Evolutionary conservation across 1,140 invertebrate genomes (phyloP), one percentile per base, ranked within the genome.

Genomic region (Yoshiicerus persimilis): DNA sequence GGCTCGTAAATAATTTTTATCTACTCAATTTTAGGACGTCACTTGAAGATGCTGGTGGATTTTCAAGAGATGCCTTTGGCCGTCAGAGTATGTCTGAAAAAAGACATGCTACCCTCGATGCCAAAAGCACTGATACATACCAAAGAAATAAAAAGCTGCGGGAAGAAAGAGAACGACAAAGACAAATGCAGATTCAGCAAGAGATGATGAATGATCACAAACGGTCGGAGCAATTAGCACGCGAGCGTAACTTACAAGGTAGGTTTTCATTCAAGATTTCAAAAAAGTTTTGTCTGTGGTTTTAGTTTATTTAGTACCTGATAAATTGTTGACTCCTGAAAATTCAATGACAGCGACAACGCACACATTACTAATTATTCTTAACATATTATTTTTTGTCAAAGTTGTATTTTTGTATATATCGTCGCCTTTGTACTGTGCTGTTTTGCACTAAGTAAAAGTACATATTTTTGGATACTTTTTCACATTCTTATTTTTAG

Each of bases 41-140:
- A 8, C 91, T 96, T 85, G 96, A 96, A 90, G 96, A 96, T 0
- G 93, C 94, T 39, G 94, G 95, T 91, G 95, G 95, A 80, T 97
- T 97, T 92, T 95, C 95, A 30, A 94, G 98, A 47, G 98, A 99
- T 93, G 98, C 97, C 10, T 95, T 99, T 89, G 98, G 98, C 0
- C 93, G 98, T 32, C 97, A 98, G 92, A 98, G 97, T 92, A 99
- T 99, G 96, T 99, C 97, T 0, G 98, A 99, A 93, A 99, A 99
- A 92, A 94, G 98, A 75, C 97, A 98, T 92, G 97, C 97, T 0
- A 97, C 97, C 13, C 93, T 98, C 41, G 98, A 99, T 93, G 97
- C 98, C n/a, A 96, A 97, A 92, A 96, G 95, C 91, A 98, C 97
- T 1, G 97, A 98, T 91, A 98, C 97, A 5, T 99, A 99, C 92